Base-by-base conservation (phyloP, 2,797 vertebrate species). In the Falco concolor region DNA sequence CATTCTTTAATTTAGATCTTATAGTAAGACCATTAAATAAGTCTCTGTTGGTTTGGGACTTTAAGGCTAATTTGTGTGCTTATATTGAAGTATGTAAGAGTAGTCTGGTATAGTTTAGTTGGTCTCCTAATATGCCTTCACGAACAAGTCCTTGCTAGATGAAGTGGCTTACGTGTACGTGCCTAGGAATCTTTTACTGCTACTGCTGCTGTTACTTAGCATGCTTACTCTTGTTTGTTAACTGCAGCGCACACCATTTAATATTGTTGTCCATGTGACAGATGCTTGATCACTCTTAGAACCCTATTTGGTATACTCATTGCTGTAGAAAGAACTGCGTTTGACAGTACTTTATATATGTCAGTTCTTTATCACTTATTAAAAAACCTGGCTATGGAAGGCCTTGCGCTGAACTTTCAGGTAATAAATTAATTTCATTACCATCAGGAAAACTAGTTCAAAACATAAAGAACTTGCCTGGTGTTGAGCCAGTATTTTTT, bases 221-320 rank as follows among this genome's bases (percentile, higher is more conserved):
- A 4, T 21, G 32, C 65, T 21, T 34, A 8, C 65, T 12, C 16
- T 14, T 54, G 22, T 42, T 38, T 23, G 49, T 23, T 23, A 28
- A 8, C 27, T 59, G 54, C 56, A 10, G 38, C 6, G 40, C 1
- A 0, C 34, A 1, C 57, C 49, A 2, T 34, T 34, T 42, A 5
- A 8, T 22, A 10, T 8, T 2, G 12, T 13, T 65, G 70, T 16
- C 45, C 44, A 2, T 3, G 28, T 36, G 67, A 15, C 27, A 60
- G 60, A 6, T 12, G 80, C 53, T 42, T 10, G 15, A 4, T 23
- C 6, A 3, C 42, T 38, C 47, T 15, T 22, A 13, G 36, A 44
- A 10, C 54, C 1, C 1, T 22, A 27, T 16, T 42, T 44, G 40
- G 27, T n/a, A 24, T 10, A 17, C 25, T 38, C 50, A 4, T 9